Percentiles rank a stretch among this genome's conserved stretches.
Conservation (phyloP, 2,888 invertebrate species). For the Rutpela maculata region DNA sequence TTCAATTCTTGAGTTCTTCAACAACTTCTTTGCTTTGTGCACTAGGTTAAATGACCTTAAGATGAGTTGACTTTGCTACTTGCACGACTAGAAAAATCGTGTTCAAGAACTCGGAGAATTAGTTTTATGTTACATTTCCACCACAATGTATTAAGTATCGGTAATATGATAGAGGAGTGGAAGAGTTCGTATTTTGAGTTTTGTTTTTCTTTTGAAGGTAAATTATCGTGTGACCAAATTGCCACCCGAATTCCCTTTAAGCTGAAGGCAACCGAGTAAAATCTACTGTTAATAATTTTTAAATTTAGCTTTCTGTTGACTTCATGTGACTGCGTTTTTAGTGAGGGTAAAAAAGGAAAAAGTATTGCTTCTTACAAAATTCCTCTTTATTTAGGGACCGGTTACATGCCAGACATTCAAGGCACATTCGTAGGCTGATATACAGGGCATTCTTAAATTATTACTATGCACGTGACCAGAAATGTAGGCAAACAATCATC, state of each 20-base stretch:
- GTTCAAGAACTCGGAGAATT: slow-evolving; percentile 54
- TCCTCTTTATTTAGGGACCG: neutral
- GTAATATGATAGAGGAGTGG: slow-evolving; percentile 36
- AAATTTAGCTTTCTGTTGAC: neutral
- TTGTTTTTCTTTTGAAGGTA: slow-evolving; percentile 36
- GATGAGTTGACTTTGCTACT: slow-evolving; percentile 59
- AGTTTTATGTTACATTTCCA: slow-evolving; percentile 58
- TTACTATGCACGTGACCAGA: no score
- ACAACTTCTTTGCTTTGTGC: slow-evolving; percentile 45
- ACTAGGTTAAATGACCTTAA: slow-evolving; percentile 58
- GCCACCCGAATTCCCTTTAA: slow-evolving; percentile 34
- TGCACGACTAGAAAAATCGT: slow-evolving; percentile 59
- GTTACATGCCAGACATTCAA: no score
- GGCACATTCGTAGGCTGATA: no score
- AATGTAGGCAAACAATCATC: no score
- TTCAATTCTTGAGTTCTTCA: slow-evolving; percentile 43
- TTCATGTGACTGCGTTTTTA: neutral
- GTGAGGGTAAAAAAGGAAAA: neutral
- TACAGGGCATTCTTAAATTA: no score
- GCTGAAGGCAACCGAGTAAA: neutral
- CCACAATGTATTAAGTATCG: slow-evolving; percentile 47
- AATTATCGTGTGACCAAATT: slow-evolving; percentile 35
- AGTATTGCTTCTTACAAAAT: neutral
- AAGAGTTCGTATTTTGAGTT: neutral
- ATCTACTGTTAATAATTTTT: neutral